phyloP scores from a whole-genome alignment of 2,888 invertebrate species.

The Parapristionchus giblindavisi region DNA sequence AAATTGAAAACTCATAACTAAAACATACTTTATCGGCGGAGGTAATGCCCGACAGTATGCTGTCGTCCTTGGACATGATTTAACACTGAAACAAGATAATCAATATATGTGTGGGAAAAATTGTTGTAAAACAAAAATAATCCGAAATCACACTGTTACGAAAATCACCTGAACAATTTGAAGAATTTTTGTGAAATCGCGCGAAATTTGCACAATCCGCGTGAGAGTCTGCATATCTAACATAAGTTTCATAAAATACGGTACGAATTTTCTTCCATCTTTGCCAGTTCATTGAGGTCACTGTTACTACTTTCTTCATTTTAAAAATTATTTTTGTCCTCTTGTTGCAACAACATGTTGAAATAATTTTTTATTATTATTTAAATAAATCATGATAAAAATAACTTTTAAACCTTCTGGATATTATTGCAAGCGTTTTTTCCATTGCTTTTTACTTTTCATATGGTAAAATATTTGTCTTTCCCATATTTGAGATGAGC shows the following conservation, averaged over 20 bases:
- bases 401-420: no score
- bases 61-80: constrained; percentile 27
- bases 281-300: neutral
- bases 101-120: neutral
- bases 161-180: no score
- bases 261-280: neutral
- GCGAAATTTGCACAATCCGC: constrained; percentile 8
- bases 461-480: no score
- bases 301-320: neutral
- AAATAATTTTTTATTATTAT: no score
- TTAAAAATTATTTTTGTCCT: neutral
- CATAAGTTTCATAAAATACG: neutral
- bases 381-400: no score
- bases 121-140: neutral
- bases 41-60: constrained; percentile 13
- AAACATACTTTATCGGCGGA: neutral
- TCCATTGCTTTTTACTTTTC: neutral
- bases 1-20: neutral
- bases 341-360: no score
- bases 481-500: no score
- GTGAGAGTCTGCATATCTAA: neutral
- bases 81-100: neutral
- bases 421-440: neutral
- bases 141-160: constrained; percentile 9
- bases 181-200: no score